These are phyloP conservation scores for Scelioninae gen. 1 DNA, from an alignment of 2,888 invertebrate genomes.

Conservation along the genomic window DNA sequence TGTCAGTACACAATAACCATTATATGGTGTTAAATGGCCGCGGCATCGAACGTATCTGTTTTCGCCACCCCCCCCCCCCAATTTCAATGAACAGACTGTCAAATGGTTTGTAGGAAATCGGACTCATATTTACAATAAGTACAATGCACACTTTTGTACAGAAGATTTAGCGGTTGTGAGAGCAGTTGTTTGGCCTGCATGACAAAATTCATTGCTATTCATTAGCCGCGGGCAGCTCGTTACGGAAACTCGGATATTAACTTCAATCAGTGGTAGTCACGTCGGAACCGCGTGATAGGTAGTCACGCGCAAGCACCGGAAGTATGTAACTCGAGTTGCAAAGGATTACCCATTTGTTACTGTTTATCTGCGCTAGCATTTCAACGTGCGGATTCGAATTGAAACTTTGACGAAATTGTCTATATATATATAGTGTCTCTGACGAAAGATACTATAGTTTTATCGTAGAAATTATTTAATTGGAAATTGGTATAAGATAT, in stretches of 20 bases:
- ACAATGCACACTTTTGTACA: slow-evolving; percentile 63
- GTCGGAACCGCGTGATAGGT: slow-evolving; percentile 51
- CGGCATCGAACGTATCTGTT: no score
- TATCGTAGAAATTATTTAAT: no score
- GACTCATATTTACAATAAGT: slow-evolving; percentile 61
- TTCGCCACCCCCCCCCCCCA: no score
- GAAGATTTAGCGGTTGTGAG: slow-evolving; percentile 32
- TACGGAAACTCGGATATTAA: slow-evolving; percentile 67
- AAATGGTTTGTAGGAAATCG: slow-evolving; percentile 43
- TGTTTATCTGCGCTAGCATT: slow-evolving; percentile 39
- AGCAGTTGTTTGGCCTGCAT: slow-evolving; percentile 55
- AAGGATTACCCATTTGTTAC: slow-evolving; percentile 60
- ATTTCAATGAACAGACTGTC: no score
- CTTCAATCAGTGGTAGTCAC: slow-evolving; percentile 54
- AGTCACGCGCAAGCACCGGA: slow-evolving; percentile 62
- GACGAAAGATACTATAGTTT: no score
- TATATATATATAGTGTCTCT: no score
- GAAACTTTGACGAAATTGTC: no score
- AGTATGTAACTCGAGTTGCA: slow-evolving; percentile 50
- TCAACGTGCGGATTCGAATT: background rate
- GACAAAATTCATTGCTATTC: slow-evolving; percentile 64
- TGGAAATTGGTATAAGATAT: no score
- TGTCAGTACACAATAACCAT: no score
- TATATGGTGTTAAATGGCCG: no score
- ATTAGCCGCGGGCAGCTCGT: slow-evolving; percentile 66